Conservation (phyloP, 2,113 vertebrate genomes). For the Plectropomus leopardus region DNA sequence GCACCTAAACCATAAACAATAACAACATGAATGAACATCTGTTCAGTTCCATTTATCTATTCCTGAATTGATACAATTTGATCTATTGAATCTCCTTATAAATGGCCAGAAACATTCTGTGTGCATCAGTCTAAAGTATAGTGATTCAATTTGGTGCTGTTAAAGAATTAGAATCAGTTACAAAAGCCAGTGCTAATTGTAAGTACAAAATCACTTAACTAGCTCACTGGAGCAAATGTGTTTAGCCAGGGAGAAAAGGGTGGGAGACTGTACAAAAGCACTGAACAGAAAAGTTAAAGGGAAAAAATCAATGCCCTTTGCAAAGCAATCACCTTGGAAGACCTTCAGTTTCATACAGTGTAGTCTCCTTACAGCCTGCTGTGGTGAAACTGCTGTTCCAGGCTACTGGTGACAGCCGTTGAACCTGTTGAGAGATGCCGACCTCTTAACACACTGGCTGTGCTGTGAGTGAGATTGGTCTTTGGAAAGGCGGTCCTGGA, state of each 20-base stretch:
- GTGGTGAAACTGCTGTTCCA: conserved; percentile 26
- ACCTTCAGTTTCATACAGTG: conserved; percentile 16
- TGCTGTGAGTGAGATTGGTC: conserved; percentile 42
- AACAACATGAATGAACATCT: not conserved
- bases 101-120: not conserved
- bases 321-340: not conserved
- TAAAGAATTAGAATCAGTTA: not conserved
- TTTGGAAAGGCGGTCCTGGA: conserved; percentile 47
- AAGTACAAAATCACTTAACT: not conserved
- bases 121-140: not conserved
- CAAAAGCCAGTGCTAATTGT: not conserved
- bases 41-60: not conserved
- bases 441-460: conserved; percentile 53
- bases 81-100: not conserved
- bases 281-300: not conserved
- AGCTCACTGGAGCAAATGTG: not conserved
- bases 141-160: not conserved
- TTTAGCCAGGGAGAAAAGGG: not conserved
- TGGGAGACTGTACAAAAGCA: not conserved
- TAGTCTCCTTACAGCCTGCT: not conserved
- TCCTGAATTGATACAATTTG: not conserved
- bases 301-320: not conserved
- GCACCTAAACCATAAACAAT: not conserved
- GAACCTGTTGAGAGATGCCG: conserved; percentile 38
- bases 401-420: conserved; percentile 33